These are phyloP conservation scores for Puntigrus tetrazona DNA, from an alignment of 2,113 vertebrate species.

Conservation along the genomic window DNA sequence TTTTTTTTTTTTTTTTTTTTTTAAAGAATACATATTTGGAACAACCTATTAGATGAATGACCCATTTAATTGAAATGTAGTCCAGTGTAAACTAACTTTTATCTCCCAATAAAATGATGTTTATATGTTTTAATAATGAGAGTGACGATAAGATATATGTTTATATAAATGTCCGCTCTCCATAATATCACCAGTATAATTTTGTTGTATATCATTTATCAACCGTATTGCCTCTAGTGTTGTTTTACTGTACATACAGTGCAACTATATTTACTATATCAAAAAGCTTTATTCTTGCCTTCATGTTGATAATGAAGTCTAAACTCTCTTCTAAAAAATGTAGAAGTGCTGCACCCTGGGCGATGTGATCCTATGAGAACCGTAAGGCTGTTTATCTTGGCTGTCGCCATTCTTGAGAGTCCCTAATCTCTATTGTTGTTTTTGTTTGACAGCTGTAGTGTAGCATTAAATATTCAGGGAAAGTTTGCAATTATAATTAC, in stretches of 20 bases:
- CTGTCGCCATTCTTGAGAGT: slow-evolving; percentile 14
- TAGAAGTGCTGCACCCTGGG: background rate
- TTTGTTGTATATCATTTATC: background rate
- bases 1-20: no score
- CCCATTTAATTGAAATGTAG: background rate
- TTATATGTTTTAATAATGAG: background rate
- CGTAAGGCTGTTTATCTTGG: slow-evolving; percentile 40
- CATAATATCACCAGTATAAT: background rate
- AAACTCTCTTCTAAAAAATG: background rate
- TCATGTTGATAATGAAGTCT: background rate
- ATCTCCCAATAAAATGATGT: background rate
- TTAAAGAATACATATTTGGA: background rate
- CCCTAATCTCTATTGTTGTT: slow-evolving; percentile 41
- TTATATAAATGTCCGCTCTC: background rate
- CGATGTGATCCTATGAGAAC: slow-evolving; percentile 39
- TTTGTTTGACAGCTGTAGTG: slow-evolving; percentile 71
- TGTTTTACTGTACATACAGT: background rate
- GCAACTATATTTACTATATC: background rate
- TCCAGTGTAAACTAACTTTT: background rate
- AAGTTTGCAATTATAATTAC: slow-evolving; percentile 73
- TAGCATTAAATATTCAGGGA: slow-evolving; percentile 79
- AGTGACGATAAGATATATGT: background rate
- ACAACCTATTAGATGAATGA: background rate
- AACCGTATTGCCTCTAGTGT: background rate
- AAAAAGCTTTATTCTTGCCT: background rate